phyloP scores from a whole-genome alignment of 2,113 vertebrate genomes.

The Stictonetta naevosa region DNA sequence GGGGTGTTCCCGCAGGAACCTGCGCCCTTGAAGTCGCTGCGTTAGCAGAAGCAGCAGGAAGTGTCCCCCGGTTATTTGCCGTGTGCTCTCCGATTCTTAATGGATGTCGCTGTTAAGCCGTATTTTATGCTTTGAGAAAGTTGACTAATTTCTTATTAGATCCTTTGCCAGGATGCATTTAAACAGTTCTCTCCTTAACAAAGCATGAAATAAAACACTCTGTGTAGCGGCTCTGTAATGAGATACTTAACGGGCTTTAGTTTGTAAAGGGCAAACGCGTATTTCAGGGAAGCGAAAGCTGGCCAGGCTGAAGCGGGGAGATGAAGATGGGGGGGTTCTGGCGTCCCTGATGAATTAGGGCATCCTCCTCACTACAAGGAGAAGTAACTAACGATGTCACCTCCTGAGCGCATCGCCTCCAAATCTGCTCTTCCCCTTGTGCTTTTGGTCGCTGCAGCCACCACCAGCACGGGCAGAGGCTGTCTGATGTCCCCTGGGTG shows the following conservation, averaged over 20 bases:
- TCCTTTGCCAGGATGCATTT: constrained; percentile 48
- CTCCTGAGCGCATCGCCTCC: neutral
- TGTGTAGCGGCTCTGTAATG: neutral
- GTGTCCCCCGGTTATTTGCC: neutral
- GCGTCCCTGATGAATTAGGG: neutral
- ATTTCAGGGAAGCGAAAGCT: neutral
- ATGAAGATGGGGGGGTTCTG: neutral
- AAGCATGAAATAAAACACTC: constrained; percentile 69
- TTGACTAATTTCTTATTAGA: constrained; percentile 64
- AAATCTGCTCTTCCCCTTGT: no score
- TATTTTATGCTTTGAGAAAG: constrained; percentile 40
- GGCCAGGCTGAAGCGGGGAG: neutral
- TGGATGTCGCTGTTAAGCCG: neutral
- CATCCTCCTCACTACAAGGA: neutral
- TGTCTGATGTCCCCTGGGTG: neutral
- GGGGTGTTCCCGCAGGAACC: neutral
- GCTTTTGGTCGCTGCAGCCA: neutral
- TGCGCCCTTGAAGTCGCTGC: accelerated
- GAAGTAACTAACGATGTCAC: neutral
- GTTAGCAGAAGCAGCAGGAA: neutral
- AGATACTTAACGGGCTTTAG: neutral
- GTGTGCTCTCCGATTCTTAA: neutral
- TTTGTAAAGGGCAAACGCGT: constrained; percentile 21
- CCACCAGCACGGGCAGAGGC: neutral
- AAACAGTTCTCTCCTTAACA: constrained; percentile 52